phyloP scores from a whole-genome alignment of 2,888 invertebrate genomes.

The Oxystoma pomonae region DNA sequence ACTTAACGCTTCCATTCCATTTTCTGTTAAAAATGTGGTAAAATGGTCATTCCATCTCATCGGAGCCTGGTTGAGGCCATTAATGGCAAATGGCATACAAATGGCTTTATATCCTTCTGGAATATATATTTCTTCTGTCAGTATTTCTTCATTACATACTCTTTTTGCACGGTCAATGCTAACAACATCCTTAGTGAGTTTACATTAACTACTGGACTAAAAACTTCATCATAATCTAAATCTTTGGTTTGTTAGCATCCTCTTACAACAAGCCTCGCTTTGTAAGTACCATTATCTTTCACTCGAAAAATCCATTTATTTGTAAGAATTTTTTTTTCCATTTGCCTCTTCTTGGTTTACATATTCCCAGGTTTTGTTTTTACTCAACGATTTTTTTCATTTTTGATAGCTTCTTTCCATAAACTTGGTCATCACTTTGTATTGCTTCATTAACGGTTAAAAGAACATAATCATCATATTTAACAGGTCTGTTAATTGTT shows the following conservation, averaged over 20 bases:
- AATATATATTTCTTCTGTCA: conserved; percentile 19
- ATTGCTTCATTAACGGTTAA: background rate
- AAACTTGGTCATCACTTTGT: background rate
- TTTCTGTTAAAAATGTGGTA: conserved; percentile 12
- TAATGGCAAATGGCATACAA: too few species aligned
- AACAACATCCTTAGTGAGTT: too few species aligned
- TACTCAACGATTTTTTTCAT: background rate
- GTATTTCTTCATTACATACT: too few species aligned
- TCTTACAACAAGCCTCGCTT: background rate
- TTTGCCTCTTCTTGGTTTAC: background rate
- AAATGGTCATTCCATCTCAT: conserved; percentile 17
- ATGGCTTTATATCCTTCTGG: conserved; percentile 22
- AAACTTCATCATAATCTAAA: too few species aligned
- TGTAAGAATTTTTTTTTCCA: background rate
- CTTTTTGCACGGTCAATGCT: too few species aligned
- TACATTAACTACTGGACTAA: too few species aligned
- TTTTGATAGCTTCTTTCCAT: background rate
- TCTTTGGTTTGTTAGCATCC: too few species aligned
- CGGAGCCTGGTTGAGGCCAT: conserved; percentile 18
- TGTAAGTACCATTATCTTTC: background rate
- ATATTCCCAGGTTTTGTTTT: background rate
- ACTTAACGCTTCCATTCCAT: conserved; percentile 8
- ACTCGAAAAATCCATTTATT: conserved; percentile 1
- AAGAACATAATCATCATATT: background rate
- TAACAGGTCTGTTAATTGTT: background rate